phyloP scores from a whole-genome alignment of 1,140 invertebrate species.

The Cotesia typhae region DNA sequence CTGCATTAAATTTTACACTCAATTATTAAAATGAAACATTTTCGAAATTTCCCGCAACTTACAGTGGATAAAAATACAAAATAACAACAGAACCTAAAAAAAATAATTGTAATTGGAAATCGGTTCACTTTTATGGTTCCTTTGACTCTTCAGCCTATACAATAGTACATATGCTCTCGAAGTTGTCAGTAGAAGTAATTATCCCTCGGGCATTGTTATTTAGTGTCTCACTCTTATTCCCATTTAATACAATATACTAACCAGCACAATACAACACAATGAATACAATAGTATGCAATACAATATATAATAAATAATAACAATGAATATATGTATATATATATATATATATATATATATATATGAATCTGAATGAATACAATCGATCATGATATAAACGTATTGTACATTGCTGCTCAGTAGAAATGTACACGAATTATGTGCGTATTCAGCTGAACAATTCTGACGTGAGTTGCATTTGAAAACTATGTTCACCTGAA shows the following conservation, averaged over 20 bases:
- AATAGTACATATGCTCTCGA: not conserved
- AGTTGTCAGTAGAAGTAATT: slow-evolving; percentile 21
- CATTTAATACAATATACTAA: not conserved
- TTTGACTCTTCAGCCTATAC: not conserved
- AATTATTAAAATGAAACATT: no score
- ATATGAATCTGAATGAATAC: not conserved
- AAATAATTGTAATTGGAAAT: not conserved
- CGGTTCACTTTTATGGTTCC: not conserved
- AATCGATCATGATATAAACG: slow-evolving; percentile 23
- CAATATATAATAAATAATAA: not conserved
- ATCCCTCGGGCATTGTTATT: slow-evolving; percentile 19
- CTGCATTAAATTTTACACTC: no score
- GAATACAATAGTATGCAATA: no score
- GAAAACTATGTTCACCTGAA: not conserved
- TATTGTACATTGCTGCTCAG: slow-evolving; percentile 3
- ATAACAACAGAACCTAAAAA: not conserved
- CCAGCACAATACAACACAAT: not conserved
- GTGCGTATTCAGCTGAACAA: not conserved
- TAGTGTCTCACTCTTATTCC: not conserved
- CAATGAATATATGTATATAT: not conserved
- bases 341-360: not conserved
- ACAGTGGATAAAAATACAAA: not conserved
- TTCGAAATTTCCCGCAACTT: no score
- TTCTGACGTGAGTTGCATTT: slow-evolving; percentile 10
- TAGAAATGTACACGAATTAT: slow-evolving; percentile 25